phyloP scores from a whole-genome alignment of 2,888 invertebrate genomes.

The Macaria notata region DNA sequence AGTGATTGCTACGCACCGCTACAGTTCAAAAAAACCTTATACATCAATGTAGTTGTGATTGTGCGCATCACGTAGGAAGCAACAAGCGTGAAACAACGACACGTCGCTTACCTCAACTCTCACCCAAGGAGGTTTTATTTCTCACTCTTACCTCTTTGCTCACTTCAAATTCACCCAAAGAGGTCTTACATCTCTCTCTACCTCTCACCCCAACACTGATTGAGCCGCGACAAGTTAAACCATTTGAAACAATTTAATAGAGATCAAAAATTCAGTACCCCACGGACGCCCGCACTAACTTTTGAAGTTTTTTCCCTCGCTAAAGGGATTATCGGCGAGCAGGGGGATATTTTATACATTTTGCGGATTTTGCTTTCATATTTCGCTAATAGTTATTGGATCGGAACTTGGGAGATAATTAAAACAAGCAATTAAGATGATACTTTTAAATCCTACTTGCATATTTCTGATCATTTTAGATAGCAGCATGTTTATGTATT shows the following conservation, averaged over 20 bases:
- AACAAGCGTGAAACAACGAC: constrained; percentile 58
- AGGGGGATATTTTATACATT: constrained; percentile 73
- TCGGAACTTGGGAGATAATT: constrained; percentile 1
- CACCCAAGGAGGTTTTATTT: constrained; percentile 21
- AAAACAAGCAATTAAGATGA: background rate
- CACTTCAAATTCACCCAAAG: background rate
- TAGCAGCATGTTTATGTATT: too few species aligned
- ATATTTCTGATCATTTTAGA: too few species aligned
- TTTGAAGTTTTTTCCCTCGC: constrained; percentile 81
- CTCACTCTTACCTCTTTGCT: background rate
- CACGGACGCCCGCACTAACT: constrained; percentile 76
- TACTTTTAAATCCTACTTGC: too few species aligned
- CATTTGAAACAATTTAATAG: constrained; percentile 83
- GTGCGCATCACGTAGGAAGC: constrained; percentile 46
- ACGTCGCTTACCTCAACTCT: constrained; percentile 23
- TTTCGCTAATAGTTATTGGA: constrained; percentile 47
- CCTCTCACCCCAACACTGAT: constrained; percentile 62
- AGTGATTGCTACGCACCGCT: too few species aligned
- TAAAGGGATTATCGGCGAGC: constrained; percentile 79
- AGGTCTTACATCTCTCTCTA: constrained; percentile 1
- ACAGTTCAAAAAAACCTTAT: too few species aligned
- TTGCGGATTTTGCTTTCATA: constrained; percentile 63
- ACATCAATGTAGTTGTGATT: too few species aligned
- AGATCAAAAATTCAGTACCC: constrained; percentile 80
- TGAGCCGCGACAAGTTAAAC: constrained; percentile 83